phyloP scores from a whole-genome alignment of 2,888 invertebrate species.

The Drosophila trichaetosa region DNA sequence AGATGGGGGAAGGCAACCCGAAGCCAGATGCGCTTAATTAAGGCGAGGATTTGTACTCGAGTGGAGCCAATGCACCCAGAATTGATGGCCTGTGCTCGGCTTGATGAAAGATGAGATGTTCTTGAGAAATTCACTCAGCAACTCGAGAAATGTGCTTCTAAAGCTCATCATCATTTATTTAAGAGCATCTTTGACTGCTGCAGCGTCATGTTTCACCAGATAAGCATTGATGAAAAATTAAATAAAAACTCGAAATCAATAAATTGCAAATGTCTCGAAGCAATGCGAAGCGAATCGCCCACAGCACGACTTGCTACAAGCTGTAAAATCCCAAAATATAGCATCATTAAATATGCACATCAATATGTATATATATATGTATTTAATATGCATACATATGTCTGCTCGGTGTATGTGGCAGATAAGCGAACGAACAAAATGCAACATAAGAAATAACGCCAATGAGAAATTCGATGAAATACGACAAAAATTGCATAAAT shows the following conservation, averaged over 20 bases:
- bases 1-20: conserved; percentile 10
- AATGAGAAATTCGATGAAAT: conserved; percentile 13
- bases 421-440: conserved; percentile 22
- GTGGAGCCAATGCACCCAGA: conserved; percentile 58
- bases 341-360: conserved; percentile 71
- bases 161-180: conserved; percentile 66
- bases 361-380: conserved; percentile 33
- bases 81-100: conserved; percentile 31
- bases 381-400: conserved; percentile 9
- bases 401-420: background rate
- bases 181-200: conserved; percentile 15
- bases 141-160: conserved; percentile 33
- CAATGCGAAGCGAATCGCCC: background rate
- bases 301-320: conserved; percentile 12
- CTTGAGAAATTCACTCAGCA: conserved; percentile 41
- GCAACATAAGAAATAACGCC: conserved; percentile 39
- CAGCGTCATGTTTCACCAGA: conserved; percentile 32
- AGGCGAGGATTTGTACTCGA: conserved; percentile 11
- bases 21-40: conserved; percentile 55
- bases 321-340: conserved; percentile 54
- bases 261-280: conserved; percentile 63
- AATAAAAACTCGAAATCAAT: conserved; percentile 70
- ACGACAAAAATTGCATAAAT: conserved; percentile 50
- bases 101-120: conserved; percentile 40
- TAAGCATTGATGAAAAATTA: conserved; percentile 64